These are phyloP conservation scores for Tiliacea citrago DNA, from an alignment of 2,888 invertebrate species.

Conservation along the genomic window DNA sequence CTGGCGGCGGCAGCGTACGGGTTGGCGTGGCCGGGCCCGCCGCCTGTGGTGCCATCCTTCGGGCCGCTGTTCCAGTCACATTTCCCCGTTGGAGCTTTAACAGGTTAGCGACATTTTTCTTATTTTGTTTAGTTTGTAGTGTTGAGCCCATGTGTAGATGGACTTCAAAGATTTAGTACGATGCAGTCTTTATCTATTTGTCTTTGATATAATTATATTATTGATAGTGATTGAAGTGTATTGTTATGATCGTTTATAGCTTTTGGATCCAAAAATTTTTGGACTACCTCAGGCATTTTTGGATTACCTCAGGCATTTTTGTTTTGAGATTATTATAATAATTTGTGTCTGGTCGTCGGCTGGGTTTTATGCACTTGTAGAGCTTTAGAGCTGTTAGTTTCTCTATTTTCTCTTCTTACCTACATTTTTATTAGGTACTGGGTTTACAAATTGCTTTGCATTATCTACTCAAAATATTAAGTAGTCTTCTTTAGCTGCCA, in stretches of 20 bases:
- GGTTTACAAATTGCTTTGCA: neutral
- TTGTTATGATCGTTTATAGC: too few relatives aligned
- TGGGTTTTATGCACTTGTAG: neutral
- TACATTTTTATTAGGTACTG: neutral
- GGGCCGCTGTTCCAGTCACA: constrained; percentile 93
- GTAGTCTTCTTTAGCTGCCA: too few relatives aligned
- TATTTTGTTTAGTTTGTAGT: neutral
- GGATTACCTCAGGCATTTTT: too few relatives aligned
- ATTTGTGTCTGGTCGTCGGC: neutral
- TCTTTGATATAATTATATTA: neutral
- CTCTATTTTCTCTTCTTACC: neutral
- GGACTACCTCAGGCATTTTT: too few relatives aligned
- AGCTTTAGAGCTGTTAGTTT: neutral
- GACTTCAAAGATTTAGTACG: constrained; percentile 18
- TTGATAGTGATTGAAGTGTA: neutral
- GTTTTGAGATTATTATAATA: too few relatives aligned
- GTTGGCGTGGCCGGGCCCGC: constrained; percentile 90
- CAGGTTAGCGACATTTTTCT: constrained; percentile 77
- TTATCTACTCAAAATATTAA: neutral
- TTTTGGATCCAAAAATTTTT: neutral
- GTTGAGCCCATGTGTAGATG: neutral
- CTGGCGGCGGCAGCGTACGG: constrained; percentile 93
- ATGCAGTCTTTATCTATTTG: neutral
- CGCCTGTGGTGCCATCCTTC: constrained; percentile 91
- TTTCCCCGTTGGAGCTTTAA: constrained; percentile 88